Evolutionary conservation across 2,113 vertebrate genomes (phyloP).

Genomic region (Phocoena phocoena): DNA sequence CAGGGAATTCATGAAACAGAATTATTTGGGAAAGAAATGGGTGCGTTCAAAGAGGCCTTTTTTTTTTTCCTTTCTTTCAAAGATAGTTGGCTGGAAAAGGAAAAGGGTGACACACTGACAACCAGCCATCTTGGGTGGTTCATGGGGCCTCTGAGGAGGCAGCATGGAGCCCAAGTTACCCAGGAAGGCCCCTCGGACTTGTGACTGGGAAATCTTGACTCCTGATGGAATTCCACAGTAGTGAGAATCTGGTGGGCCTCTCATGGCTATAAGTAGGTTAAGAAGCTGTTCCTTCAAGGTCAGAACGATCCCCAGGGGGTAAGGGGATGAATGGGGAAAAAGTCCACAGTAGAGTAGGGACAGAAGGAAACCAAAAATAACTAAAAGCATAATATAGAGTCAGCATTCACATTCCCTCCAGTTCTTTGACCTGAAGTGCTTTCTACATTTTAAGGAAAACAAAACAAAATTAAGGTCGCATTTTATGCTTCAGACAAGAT

Average conservation of each 20-base stretch:
- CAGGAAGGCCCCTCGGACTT: not conserved
- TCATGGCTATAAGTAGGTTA: not conserved
- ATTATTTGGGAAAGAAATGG: slow-evolving; percentile 21
- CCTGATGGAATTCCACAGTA: not conserved
- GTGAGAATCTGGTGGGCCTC: not conserved
- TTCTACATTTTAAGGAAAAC: not conserved
- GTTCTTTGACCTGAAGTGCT: not conserved
- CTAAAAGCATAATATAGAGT: not conserved
- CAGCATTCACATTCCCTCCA: not conserved
- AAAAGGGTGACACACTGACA: not conserved
- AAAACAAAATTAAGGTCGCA: not conserved
- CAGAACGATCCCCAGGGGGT: not conserved
- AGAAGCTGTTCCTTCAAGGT: not conserved
- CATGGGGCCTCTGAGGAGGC: not conserved
- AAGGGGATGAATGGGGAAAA: not conserved
- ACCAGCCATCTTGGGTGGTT: not conserved
- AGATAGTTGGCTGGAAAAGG: slow-evolving; percentile 24
- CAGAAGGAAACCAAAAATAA: not conserved
- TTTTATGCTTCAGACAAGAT: not conserved
- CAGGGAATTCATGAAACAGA: slow-evolving; percentile 27
- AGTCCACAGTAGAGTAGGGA: not conserved
- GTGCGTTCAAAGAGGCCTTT: not conserved
- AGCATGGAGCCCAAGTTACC: not conserved
- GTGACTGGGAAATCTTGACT: not conserved
- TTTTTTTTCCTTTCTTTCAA: not conserved